Percentiles rank a stretch among this genome's conserved stretches.
phyloP scores from a whole-genome alignment of 2,113 vertebrate species.

The Dendropsophus ebraccatus region DNA sequence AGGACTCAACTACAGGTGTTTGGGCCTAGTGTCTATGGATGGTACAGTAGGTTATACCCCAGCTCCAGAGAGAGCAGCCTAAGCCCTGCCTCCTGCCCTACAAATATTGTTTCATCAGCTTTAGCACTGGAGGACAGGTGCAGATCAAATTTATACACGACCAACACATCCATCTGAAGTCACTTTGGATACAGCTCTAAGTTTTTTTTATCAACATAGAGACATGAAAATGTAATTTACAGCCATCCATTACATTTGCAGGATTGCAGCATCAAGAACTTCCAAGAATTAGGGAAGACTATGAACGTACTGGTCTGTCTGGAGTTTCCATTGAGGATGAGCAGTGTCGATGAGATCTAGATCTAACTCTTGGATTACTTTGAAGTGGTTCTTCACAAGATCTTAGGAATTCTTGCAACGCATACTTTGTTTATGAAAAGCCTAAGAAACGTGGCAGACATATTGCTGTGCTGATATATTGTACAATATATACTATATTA shows the following conservation, averaged over 20 bases:
- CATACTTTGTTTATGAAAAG: not conserved
- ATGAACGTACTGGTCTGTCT: no score
- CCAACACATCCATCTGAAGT: no score
- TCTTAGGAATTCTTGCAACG: not conserved
- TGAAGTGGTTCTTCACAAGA: conserved; percentile 11
- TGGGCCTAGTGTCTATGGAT: no score
- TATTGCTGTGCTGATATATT: not conserved
- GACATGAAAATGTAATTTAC: not conserved
- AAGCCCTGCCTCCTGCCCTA: no score
- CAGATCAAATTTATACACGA: no score
- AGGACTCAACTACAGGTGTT: no score
- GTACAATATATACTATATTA: not conserved
- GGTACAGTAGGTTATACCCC: no score
- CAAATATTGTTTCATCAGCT: no score
- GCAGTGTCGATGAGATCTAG: not conserved
- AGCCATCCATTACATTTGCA: not conserved
- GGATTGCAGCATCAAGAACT: not conserved
- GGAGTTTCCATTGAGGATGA: not conserved
- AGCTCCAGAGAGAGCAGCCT: no score
- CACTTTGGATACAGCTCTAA: no score
- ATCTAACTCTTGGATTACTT: not conserved
- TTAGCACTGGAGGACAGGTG: no score
- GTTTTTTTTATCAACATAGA: not conserved
- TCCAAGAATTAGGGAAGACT: not conserved
- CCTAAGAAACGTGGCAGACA: not conserved